Conservation (phyloP, 2,113 vertebrate species). For the Sceloporus undulatus region DNA sequence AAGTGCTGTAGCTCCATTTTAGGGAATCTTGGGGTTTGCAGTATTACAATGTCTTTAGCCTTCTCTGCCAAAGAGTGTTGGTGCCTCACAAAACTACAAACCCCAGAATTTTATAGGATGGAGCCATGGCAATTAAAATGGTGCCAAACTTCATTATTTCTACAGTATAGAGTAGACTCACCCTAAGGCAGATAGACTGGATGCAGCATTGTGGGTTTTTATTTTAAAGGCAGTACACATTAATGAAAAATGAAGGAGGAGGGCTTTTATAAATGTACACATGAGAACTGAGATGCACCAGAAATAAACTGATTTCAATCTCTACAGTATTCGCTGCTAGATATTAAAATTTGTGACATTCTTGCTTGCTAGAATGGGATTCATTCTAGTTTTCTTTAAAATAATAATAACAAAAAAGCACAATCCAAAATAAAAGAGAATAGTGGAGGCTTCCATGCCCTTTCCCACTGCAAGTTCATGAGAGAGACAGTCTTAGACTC, state of each 20-base stretch:
- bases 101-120: no score
- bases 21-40: no score
- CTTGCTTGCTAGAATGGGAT: background rate
- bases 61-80: no score
- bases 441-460: background rate
- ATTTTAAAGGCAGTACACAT: background rate
- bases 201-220: background rate
- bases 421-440: slow-evolving; percentile 17
- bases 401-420: background rate
- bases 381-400: background rate
- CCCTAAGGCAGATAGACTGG: background rate
- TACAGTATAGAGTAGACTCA: no score
- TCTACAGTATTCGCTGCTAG: background rate
- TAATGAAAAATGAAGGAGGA: background rate
- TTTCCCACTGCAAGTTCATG: slow-evolving; percentile 22
- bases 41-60: no score
- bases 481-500: slow-evolving; percentile 19
- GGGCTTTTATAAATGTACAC: background rate
- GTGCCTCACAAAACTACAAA: no score
- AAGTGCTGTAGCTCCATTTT: no score
- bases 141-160: no score
- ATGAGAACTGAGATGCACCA: background rate
- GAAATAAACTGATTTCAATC: background rate
- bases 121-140: no score
- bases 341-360: no score